Base-by-base conservation (phyloP, 2,113 vertebrate genomes). In the Daphoenositta chrysoptera region DNA sequence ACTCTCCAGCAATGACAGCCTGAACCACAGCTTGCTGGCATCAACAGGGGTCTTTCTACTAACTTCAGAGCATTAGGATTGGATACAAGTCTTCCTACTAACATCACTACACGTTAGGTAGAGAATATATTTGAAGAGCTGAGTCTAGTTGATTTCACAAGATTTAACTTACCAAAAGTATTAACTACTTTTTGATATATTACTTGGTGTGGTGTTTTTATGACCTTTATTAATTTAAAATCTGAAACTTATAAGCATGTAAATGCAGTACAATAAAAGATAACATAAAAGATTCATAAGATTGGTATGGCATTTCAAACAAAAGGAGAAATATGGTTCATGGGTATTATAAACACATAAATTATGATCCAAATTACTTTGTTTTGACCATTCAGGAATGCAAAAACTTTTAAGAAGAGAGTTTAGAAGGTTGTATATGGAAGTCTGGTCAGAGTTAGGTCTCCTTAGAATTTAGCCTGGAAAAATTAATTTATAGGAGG, bases 191-290 rank as follows among this genome's bases (percentile, higher is more conserved):
- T 90, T 75, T 93, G 83, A 77, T 92, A 15, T 83, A 78, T 78
- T 45, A 48, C 35, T 92, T n/a, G 9, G 22, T 89, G 27, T 13
- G 7, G 35, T 86, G 33, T 63, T 96, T 90, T 90, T 91, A 78
- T 4, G 33, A 73, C 27, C 64, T 83, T 93, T 89, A 87, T 90
- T 93, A 89, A 95, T 89, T 87, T 92, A 64, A 93, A 96, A 84
- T 83, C 57, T 81, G 51, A 84, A 90, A 94, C 72, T 89, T 90
- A 63, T n/a, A 95, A 81, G 80, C 51, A 77, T 87, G 47, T 71
- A 92, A 94, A 87, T 71, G 65, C 39, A 51, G 24, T 71, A 35
- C 2, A 4, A 83, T 94, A 92, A 89, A 90, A 93, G 35, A 89
- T 60, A 80, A 42, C 45, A 73, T 58, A 89, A 94, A 93, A 92